Percentiles rank a stretch among this genome's conserved stretches.
phyloP scores from a whole-genome alignment of 2,888 invertebrate species.

The Thymelicus acteon region DNA sequence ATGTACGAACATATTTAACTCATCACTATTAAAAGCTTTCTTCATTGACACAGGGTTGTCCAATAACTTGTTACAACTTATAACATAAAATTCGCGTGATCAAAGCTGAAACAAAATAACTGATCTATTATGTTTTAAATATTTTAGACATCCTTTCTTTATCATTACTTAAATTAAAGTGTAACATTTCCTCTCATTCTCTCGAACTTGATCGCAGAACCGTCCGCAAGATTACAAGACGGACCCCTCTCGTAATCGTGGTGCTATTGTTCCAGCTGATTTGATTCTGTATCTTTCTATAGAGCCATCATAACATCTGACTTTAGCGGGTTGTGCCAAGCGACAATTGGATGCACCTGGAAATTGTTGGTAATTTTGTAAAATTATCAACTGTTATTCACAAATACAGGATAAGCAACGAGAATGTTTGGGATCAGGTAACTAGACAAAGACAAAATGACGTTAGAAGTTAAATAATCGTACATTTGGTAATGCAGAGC shows the following conservation, averaged over 20 bases:
- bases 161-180: neutral
- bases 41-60: no score
- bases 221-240: slow-evolving; percentile 50
- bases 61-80: no score
- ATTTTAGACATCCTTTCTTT: no score
- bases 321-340: slow-evolving; percentile 55
- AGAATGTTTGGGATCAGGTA: no score
- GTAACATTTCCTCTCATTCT: neutral
- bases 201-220: neutral
- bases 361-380: neutral
- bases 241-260: slow-evolving; percentile 75
- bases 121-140: no score
- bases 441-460: no score
- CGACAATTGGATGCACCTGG: slow-evolving; percentile 15
- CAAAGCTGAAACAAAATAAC: no score
- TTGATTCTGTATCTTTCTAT: slow-evolving; percentile 82
- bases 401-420: no score
- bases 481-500: neutral
- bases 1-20: no score
- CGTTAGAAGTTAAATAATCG: no score
- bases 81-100: no score
- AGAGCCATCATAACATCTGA: slow-evolving; percentile 75
- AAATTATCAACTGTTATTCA: neutral
- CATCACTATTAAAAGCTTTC: no score
- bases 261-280: slow-evolving; percentile 78